Evolutionary conservation across 2,888 invertebrate genomes (phyloP), one percentile per base, ranked within the genome.

Genomic region (Stenolophus ochropezus): DNA sequence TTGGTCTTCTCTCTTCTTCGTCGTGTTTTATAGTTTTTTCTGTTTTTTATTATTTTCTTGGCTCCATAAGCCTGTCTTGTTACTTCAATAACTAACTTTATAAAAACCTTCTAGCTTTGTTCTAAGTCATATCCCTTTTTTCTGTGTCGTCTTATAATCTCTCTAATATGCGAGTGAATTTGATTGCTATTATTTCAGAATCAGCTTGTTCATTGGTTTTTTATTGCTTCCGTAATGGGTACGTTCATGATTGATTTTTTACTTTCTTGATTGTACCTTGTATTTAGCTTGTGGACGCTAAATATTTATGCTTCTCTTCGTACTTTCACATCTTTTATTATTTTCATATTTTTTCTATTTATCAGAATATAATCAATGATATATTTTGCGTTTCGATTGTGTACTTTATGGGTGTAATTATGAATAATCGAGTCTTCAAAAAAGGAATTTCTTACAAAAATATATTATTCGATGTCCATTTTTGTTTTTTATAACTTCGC

Each of bases 321-420:
- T 3, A 51, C 51, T n/a, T n/a, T 5, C 14, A 51, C 51, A 51
- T 51, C 51, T 51, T 5, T 51, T 3, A 51, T 51, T 51, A n/a
- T 6, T 5, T 51, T 3, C 51, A 6, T 6, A 14, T 51, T 3
- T n/a, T n/a, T 4, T n/a, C 20, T 16, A 8, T 20, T 56, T 16
- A 56, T 56, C 8, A 56, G 3, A 18, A 18, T 20, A 16, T 56
- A 56, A 20, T 56, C 56, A 2, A 56, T 56, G 20, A 81, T 77
- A n/a, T 77, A 81, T 65, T 73, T 83, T 69, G 76, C 81, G 14
- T 71, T 71, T 33, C 81, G 73, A 42, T 69, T 76, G 16, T 5
- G 2, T 4, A 53, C 33, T 47, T 69, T 58, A 33, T 77, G 74
- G 0, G 82, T 77, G 27, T 53, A 65, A 20, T 42, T 69, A 23